Evolutionary conservation across 2,797 vertebrate species (phyloP).

Genomic region (Microcaecilia unicolor): DNA sequence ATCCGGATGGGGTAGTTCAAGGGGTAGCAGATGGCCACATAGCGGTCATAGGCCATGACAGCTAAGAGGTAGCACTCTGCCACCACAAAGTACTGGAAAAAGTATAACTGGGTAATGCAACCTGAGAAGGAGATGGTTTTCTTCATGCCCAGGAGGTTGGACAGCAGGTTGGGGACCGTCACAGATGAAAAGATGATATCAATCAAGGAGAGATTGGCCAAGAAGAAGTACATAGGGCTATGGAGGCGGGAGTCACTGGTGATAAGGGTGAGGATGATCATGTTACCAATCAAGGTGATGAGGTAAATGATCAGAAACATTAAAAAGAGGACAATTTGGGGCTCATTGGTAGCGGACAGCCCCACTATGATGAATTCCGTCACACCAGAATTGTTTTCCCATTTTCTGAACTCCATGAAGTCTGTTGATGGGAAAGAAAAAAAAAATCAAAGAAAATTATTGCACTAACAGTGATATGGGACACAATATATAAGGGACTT

Average conservation of each 20-base stretch:
- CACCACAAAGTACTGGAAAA: conserved; percentile 15
- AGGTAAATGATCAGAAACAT: conserved; percentile 6
- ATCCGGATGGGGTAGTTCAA: conserved; percentile 1
- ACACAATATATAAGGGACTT: too few species aligned
- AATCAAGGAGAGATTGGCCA: conserved; percentile 13
- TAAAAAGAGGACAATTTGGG: not conserved
- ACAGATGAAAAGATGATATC: conserved; percentile 14
- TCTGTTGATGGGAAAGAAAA: too few species aligned
- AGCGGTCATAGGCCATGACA: not conserved
- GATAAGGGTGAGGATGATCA: conserved; percentile 1
- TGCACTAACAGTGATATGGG: too few species aligned
- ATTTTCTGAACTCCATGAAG: not conserved
- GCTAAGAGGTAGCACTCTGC: conserved; percentile 16
- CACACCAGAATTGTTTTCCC: not conserved
- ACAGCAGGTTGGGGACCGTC: conserved; percentile 10
- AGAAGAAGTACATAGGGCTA: conserved; percentile 16
- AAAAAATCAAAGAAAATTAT: too few species aligned
- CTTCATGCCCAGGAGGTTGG: not conserved
- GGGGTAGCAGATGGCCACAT: conserved; percentile 18
- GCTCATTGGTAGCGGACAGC: not conserved
- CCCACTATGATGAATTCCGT: not conserved
- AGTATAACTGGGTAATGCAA: conserved; percentile 8
- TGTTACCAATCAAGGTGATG: not conserved
- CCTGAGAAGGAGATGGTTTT: conserved; percentile 17
- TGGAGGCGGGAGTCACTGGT: not conserved